These are phyloP conservation scores for Caracal caracal DNA, from an alignment of 2,113 vertebrate genomes.

Conservation along the genomic window DNA sequence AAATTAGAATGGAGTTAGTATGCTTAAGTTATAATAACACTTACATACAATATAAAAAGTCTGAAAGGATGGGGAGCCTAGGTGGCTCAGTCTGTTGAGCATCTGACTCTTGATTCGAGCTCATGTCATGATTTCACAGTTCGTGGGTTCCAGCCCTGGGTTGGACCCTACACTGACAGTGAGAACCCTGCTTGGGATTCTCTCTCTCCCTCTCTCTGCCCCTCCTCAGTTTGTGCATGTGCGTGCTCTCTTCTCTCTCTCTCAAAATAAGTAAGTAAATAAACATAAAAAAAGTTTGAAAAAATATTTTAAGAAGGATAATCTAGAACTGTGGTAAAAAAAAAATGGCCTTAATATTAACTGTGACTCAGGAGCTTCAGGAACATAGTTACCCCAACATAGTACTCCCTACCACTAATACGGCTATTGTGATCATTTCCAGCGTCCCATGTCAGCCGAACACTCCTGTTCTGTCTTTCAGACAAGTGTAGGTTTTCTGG, in stretches of 20 bases:
- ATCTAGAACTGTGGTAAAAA: neutral
- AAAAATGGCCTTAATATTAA: neutral
- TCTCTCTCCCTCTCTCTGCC: too few relatives aligned
- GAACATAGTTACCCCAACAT: neutral
- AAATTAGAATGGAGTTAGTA: neutral
- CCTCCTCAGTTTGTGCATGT: too few relatives aligned
- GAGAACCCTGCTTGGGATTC: too few relatives aligned
- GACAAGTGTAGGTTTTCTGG: slow-evolving; percentile 91
- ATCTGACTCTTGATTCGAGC: too few relatives aligned
- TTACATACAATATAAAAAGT: neutral
- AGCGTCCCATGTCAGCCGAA: slow-evolving; percentile 92
- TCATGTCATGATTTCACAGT: too few relatives aligned
- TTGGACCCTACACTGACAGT: too few relatives aligned
- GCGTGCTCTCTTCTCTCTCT: too few relatives aligned
- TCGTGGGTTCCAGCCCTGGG: too few relatives aligned
- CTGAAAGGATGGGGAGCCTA: neutral
- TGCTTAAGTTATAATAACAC: neutral
- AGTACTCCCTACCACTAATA: slow-evolving; percentile 87
- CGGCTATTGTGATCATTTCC: slow-evolving; percentile 93
- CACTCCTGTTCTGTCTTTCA: slow-evolving; percentile 89
- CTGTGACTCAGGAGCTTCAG: neutral
- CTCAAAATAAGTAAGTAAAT: too few relatives aligned
- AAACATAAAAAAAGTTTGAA: neutral
- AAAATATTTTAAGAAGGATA: neutral
- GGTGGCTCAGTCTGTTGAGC: too few relatives aligned